These are phyloP conservation scores for Drosophila kepulauana DNA, from an alignment of 1,140 invertebrate species.

Conservation along the genomic window DNA sequence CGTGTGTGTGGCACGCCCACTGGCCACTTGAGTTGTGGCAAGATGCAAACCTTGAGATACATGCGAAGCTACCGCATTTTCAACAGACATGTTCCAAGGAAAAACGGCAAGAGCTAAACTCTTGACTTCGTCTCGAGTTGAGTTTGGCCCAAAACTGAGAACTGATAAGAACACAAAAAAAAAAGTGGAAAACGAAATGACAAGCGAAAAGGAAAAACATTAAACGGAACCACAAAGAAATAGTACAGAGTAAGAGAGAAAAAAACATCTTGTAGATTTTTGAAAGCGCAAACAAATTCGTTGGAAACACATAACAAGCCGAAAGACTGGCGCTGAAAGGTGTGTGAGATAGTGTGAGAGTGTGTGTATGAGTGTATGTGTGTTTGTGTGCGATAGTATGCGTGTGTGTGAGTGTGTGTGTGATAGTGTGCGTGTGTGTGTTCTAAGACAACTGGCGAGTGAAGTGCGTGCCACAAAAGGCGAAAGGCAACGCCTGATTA, in stretches of 20 bases:
- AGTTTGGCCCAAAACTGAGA: slow-evolving; percentile 61
- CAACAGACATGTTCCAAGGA: slow-evolving; percentile 48
- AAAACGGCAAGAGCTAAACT: slow-evolving; percentile 59
- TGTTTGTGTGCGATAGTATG: slow-evolving; percentile 12
- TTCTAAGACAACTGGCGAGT: slow-evolving; percentile 20
- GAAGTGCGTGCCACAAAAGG: slow-evolving; percentile 51
- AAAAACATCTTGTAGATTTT: slow-evolving; percentile 63
- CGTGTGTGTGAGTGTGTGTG: slow-evolving; percentile 4
- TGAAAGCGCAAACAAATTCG: slow-evolving; percentile 70
- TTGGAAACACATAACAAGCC: slow-evolving; percentile 45
- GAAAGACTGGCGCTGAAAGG: slow-evolving; percentile 64
- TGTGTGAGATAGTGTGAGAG: slow-evolving; percentile 17
- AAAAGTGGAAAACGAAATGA: slow-evolving; percentile 17
- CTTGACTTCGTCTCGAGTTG: slow-evolving; percentile 30
- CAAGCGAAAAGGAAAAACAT: slow-evolving; percentile 38
- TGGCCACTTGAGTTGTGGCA: slow-evolving; percentile 19
- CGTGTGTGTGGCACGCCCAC: slow-evolving; percentile 28
- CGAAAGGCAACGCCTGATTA: slow-evolving; percentile 75
- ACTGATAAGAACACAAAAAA: slow-evolving; percentile 62
- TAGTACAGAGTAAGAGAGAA: background rate
- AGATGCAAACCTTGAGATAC: slow-evolving; percentile 26
- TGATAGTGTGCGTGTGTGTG: slow-evolving; percentile 19
- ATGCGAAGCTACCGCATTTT: slow-evolving; percentile 39
- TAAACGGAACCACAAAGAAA: slow-evolving; percentile 9
- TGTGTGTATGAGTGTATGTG: slow-evolving; percentile 6